Conservation (phyloP, 2,113 vertebrate species). For the Grus americana region DNA sequence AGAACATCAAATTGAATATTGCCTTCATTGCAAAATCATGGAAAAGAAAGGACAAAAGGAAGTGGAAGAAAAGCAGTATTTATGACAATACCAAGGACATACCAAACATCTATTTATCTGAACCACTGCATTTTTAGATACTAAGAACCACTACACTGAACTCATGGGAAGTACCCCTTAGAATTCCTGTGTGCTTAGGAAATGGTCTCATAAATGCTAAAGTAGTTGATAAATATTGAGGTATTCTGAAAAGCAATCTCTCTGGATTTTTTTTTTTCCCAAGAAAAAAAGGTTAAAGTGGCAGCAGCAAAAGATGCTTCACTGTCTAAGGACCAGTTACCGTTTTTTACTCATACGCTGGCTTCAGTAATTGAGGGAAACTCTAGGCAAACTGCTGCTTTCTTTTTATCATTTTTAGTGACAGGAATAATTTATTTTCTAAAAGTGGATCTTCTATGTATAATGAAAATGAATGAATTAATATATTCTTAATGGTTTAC, state of each 20-base stretch:
- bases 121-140: background rate
- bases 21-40: background rate
- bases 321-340: background rate
- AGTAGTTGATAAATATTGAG: slow-evolving; percentile 22
- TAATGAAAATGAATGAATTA: background rate
- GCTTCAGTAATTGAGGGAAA: background rate
- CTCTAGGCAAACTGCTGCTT: background rate
- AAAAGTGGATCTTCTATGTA: background rate
- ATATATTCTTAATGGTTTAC: background rate
- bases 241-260: background rate
- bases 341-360: background rate
- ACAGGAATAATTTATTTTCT: background rate
- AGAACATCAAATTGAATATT: background rate
- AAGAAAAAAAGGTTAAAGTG: background rate
- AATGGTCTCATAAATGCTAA: slow-evolving; percentile 23
- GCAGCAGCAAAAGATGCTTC: background rate
- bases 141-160: background rate
- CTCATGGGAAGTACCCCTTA: slow-evolving; percentile 22
- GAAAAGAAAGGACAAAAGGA: background rate
- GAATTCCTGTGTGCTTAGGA: slow-evolving; percentile 1
- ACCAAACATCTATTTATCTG: background rate
- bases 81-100: slow-evolving; percentile 10
- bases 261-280: background rate
- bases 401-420: background rate
- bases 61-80: background rate